phyloP scores from a whole-genome alignment of 37 sponge, comb jelly and placozoan species.

The Aphrocallistes beatrix region DNA sequence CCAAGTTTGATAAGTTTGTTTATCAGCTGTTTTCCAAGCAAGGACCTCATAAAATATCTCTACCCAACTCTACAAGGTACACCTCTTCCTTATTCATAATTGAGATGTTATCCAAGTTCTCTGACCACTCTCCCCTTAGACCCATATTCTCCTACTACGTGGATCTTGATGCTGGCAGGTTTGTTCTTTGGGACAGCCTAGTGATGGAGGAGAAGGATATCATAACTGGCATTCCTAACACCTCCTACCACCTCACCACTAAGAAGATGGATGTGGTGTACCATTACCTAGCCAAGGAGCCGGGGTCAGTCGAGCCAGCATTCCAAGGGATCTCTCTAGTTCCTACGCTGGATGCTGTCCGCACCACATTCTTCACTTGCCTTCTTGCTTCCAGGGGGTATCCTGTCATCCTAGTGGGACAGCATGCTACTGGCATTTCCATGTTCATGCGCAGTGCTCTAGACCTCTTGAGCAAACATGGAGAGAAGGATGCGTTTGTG shows the following conservation, averaged over 20 bases:
- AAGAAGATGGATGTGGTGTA: not conserved
- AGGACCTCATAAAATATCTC: not conserved
- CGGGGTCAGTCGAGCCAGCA: not conserved
- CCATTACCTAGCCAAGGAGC: not conserved
- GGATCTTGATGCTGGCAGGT: slow-evolving; percentile 41
- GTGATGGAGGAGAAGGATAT: slow-evolving; percentile 25
- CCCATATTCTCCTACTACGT: slow-evolving; percentile 65
- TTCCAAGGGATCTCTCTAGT: not conserved
- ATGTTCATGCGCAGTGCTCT: slow-evolving; percentile 3
- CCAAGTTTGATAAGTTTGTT: slow-evolving; percentile 53
- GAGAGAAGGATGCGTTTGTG: not conserved
- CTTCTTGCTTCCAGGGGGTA: slow-evolving; percentile 25
- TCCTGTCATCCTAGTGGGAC: slow-evolving; percentile 30
- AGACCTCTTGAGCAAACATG: not conserved
- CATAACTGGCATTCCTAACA: not conserved
- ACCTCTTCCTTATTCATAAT: no score
- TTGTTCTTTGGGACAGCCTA: slow-evolving; percentile 38
- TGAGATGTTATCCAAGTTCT: no score
- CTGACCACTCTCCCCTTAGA: slow-evolving; percentile 33
- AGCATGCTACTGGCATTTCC: slow-evolving; percentile 29
- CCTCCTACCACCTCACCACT: not conserved
- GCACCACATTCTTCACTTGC: slow-evolving; percentile 29
- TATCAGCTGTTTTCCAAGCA: slow-evolving; percentile 37
- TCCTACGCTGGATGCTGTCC: slow-evolving; percentile 37
- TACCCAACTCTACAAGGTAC: slow-evolving; percentile 15